These are phyloP conservation scores for Herminia tarsipennalis DNA, from an alignment of 2,888 invertebrate genomes.

Conservation along the genomic window DNA sequence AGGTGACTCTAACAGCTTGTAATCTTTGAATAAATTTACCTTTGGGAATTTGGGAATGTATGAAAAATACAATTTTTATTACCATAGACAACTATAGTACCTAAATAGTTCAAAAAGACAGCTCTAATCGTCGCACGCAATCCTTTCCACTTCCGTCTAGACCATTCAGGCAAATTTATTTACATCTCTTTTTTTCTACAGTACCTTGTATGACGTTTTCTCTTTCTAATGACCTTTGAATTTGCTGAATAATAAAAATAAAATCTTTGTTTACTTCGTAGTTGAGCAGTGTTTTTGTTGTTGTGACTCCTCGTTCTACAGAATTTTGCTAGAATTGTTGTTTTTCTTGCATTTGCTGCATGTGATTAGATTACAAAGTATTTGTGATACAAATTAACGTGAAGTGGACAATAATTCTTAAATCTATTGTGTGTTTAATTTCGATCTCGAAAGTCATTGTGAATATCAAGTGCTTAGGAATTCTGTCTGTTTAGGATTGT, in stretches of 20 bases:
- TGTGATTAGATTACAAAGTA: constrained; percentile 15
- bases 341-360: constrained; percentile 11
- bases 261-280: constrained; percentile 83
- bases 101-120: too few species aligned
- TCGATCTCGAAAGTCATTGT: constrained; percentile 80
- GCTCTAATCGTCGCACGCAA: neutral
- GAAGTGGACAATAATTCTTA: constrained; percentile 15
- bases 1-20: too few species aligned
- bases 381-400: constrained; percentile 17
- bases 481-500: constrained; percentile 64
- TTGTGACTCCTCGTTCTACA: constrained; percentile 55
- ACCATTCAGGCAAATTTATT: constrained; percentile 33
- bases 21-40: too few species aligned
- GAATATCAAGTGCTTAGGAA: constrained; percentile 68
- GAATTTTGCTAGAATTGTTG: constrained; percentile 28
- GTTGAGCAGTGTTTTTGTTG: constrained; percentile 81
- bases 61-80: too few species aligned
- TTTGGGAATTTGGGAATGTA: neutral
- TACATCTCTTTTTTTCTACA: constrained; percentile 52
- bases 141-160: constrained; percentile 47
- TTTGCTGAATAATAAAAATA: constrained; percentile 80
- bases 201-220: constrained; percentile 37
- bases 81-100: too few species aligned
- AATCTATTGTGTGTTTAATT: constrained; percentile 51
- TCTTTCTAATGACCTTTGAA: constrained; percentile 78